These are phyloP conservation scores for Mylabris sibirica DNA, from an alignment of 2,888 invertebrate genomes.

Conservation along the genomic window DNA sequence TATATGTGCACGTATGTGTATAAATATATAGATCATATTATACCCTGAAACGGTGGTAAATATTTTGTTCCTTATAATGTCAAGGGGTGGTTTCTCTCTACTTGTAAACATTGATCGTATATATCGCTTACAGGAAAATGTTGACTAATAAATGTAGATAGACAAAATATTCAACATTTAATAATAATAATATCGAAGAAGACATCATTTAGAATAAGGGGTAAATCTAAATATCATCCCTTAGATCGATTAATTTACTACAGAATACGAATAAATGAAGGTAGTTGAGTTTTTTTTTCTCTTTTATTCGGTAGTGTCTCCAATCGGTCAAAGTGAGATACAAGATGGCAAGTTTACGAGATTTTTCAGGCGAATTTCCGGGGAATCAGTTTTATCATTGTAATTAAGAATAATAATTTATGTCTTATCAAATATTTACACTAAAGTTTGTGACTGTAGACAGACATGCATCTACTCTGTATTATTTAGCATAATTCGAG, in stretches of 20 bases:
- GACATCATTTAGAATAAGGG: neutral
- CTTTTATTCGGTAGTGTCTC: neutral
- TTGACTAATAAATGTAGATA: neutral
- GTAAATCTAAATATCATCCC: neutral
- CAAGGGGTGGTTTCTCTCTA: neutral
- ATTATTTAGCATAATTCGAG: neutral
- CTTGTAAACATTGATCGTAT: neutral
- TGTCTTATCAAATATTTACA: neutral
- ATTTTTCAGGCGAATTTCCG: neutral
- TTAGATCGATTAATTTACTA: neutral
- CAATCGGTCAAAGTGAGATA: neutral
- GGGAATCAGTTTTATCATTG: neutral
- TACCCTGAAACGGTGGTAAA: neutral
- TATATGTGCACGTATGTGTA: neutral
- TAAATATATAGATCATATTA: neutral
- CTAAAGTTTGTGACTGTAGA: neutral
- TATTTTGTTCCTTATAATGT: neutral
- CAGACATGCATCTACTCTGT: neutral
- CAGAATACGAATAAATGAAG: neutral
- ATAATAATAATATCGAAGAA: conserved; percentile 2
- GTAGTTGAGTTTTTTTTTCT: neutral
- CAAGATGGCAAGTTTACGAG: neutral
- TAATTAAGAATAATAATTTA: conserved; percentile 4
- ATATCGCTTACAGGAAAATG: neutral
- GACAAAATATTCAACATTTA: neutral